Percentiles rank a stretch among this genome's conserved stretches.
phyloP scores from a whole-genome alignment of 2,113 vertebrate genomes.

The Beaufortia kweichowensis region DNA sequence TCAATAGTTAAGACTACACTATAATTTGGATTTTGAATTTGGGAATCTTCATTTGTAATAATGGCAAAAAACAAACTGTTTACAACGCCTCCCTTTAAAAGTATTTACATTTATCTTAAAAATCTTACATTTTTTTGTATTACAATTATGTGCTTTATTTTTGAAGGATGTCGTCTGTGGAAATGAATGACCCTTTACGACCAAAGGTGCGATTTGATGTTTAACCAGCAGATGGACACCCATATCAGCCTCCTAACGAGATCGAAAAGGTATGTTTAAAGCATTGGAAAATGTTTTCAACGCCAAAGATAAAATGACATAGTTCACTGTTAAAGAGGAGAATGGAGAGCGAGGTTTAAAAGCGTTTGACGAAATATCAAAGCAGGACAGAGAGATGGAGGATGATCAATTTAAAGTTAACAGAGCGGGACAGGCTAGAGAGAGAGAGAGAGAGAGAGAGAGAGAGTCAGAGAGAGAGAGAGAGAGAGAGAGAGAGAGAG shows the following conservation, averaged over 20 bases:
- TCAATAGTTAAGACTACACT: too few species aligned
- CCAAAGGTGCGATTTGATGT: constrained; percentile 24
- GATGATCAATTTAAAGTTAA: constrained; percentile 29
- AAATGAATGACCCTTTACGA: background rate
- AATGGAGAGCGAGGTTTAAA: background rate
- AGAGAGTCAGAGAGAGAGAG: constrained; percentile 51
- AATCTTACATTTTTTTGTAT: too few species aligned
- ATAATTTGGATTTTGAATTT: too few species aligned
- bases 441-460: constrained; percentile 36
- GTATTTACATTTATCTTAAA: too few species aligned
- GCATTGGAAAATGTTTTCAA: background rate
- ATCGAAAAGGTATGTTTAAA: background rate
- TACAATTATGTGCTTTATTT: too few species aligned
- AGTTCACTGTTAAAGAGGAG: background rate
- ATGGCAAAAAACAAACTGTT: too few species aligned
- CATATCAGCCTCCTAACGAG: background rate
- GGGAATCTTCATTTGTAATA: too few species aligned
- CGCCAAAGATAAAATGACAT: background rate
- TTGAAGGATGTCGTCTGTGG: background rate
- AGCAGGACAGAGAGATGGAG: constrained; percentile 4
- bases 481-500: background rate
- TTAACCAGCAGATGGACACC: constrained; percentile 35
- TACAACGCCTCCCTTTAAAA: too few species aligned
- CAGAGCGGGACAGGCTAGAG: constrained; percentile 39
- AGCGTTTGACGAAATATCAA: background rate